These are phyloP conservation scores for Corynorhinus townsendii DNA, from an alignment of 2,113 vertebrate genomes.

Conservation along the genomic window DNA sequence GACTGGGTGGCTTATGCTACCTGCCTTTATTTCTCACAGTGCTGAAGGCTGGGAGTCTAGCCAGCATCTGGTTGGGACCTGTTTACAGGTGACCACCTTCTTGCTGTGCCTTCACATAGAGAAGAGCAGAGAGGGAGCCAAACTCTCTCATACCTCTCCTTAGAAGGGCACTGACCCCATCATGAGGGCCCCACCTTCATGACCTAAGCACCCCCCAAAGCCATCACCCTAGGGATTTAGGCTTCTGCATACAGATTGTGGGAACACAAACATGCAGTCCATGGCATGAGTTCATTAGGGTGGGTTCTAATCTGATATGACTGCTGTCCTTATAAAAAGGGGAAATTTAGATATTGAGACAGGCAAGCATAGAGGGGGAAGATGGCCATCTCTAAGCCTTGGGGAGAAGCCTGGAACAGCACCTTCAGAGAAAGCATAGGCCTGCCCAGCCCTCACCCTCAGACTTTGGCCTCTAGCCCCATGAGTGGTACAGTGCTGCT, in stretches of 20 bases:
- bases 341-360: not conserved
- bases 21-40: not conserved
- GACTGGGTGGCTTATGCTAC: not conserved
- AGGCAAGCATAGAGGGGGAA: rapidly evolving
- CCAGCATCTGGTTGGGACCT: not conserved
- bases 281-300: rapidly evolving
- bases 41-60: not conserved
- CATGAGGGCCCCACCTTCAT: not conserved
- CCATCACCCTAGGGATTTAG: not conserved
- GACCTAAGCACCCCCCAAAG: not conserved
- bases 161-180: not conserved
- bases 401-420: not conserved
- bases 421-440: rapidly evolving
- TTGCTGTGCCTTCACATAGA: not conserved
- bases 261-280: not conserved
- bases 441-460: rapidly evolving
- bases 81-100: not conserved
- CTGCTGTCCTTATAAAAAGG: not conserved
- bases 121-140: not conserved
- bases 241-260: not conserved
- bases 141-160: not conserved
- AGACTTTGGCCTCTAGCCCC: not conserved
- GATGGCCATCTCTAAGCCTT: rapidly evolving
- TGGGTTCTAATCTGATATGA: not conserved
- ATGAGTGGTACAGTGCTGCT: rapidly evolving